Evolutionary conservation across 2,888 invertebrate species (phyloP), one percentile per base, ranked within the genome.

Genomic region (Unio delphinus): DNA sequence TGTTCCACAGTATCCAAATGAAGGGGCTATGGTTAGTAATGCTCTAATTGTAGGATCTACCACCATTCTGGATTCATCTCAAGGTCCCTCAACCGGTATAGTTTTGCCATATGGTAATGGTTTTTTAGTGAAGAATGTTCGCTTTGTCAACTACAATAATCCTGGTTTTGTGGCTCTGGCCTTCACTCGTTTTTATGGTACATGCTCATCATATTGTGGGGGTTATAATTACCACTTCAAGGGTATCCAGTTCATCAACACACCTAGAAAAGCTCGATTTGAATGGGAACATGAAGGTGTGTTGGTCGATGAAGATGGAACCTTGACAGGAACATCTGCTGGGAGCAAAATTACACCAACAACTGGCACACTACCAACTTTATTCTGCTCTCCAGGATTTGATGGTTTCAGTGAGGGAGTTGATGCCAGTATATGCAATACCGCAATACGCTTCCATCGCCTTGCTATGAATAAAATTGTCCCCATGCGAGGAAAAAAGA

Each of bases 71-170:
- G 57, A 69, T 26, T 8, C 60, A 55, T 59, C 54, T 26, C 77
- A 77, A 57, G 76, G 76, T 11, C 80, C 80, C 57, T 83, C 83
- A 1, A 78, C 74, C 5, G 87, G 80, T 18, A 66, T 87, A 5
- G 73, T 83, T 2, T 66, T 87, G 18, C 86, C 88, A 4, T 87
- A 84, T 74, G 82, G 80, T 18, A 69, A 71, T n/a, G 86, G 87
- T 26, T 75, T 88, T 20, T 54, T 74, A 8, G 74, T 86, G 3
- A 72, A 77, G 54, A 79, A 81, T 26, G 74, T 70, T 17, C 63
- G 74, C 70, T 76, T 80, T 74, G 74, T 77, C 4, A 74, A 78
- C 58, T 80, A 75, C 67, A 75, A 54, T 55, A 72, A 66, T 17
- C 28, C 68, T 15, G 57, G 68, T 4, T 80, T 78, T 65, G 72